Conservation (phyloP, 2,113 vertebrate species). For the Andinoacara biseriatus region DNA sequence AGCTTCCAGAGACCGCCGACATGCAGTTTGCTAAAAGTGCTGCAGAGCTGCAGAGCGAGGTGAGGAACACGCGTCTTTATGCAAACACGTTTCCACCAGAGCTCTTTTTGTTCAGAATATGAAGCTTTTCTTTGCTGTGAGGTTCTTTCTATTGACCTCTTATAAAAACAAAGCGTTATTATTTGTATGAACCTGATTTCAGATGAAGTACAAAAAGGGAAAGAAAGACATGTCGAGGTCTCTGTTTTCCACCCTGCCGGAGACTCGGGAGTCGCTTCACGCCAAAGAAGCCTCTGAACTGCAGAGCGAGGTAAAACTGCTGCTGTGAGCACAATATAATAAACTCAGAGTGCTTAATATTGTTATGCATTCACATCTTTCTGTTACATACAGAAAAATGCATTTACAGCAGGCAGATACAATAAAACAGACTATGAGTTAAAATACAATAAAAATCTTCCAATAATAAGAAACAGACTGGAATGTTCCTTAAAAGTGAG, state of each 20-base stretch:
- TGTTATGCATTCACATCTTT: no score
- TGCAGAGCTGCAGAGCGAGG: constrained; percentile 87
- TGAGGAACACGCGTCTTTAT: neutral
- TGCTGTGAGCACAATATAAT: neutral
- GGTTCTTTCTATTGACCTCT: neutral
- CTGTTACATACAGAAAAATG: neutral
- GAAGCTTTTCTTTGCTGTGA: neutral
- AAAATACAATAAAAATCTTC: neutral
- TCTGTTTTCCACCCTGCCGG: constrained; percentile 43
- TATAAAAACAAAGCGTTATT: fast-evolving
- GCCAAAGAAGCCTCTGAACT: constrained; percentile 52
- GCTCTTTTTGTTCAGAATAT: fast-evolving
- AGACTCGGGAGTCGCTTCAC: constrained; percentile 59
- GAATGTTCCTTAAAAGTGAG: no score
- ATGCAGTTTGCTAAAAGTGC: constrained; percentile 56
- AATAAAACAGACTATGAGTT: neutral
- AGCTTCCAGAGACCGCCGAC: constrained; percentile 42
- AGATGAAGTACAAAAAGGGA: constrained; percentile 84
- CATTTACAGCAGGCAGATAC: neutral
- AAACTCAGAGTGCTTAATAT: no score
- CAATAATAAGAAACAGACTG: no score
- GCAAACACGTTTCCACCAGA: neutral
- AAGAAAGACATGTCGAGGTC: constrained; percentile 20
- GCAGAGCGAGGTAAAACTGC: constrained; percentile 48
- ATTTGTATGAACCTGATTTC: neutral